Conservation (phyloP, 2,888 invertebrate species). For the Xestia sexstrigata region DNA sequence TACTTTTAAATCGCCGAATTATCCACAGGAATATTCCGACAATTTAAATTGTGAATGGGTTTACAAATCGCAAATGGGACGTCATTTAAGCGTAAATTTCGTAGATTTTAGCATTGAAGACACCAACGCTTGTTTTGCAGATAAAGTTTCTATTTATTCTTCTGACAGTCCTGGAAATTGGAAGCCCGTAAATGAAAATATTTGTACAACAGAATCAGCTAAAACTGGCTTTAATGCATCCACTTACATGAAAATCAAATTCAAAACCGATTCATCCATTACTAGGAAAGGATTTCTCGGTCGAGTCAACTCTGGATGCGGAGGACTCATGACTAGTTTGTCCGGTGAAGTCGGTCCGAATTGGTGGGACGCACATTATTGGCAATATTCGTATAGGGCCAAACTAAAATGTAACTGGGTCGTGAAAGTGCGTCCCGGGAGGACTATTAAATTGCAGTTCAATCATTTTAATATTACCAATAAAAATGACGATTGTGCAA, state of each 20-base stretch:
- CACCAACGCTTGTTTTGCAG: conserved; percentile 89
- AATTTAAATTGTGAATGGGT: conserved; percentile 94
- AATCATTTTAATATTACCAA: conserved; percentile 91
- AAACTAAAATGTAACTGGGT: conserved; percentile 92
- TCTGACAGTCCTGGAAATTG: conserved; percentile 89
- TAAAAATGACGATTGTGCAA: conserved; percentile 75
- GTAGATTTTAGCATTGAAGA: conserved; percentile 91
- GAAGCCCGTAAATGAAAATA: conserved; percentile 85
- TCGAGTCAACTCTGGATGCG: conserved; percentile 91
- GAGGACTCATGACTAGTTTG: conserved; percentile 91
- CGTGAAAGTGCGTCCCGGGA: conserved; percentile 93
- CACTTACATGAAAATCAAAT: conserved; percentile 92
- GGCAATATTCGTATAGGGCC: not conserved
- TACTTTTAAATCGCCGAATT: conserved; percentile 93
- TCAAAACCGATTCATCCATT: conserved; percentile 91
- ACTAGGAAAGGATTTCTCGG: conserved; percentile 93
- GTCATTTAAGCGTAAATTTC: conserved; percentile 92
- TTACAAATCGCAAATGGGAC: conserved; percentile 91
- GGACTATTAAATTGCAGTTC: conserved; percentile 93
- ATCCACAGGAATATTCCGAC: conserved; percentile 92
- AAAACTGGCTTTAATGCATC: conserved; percentile 76
- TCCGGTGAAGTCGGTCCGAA: conserved; percentile 89
- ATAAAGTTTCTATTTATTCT: conserved; percentile 91
- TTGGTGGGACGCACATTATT: conserved; percentile 67
- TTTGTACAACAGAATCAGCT: conserved; percentile 89